Percentiles rank a stretch among this genome's conserved stretches.
Evolutionary conservation across 2,888 invertebrate species (phyloP).

Genomic region (Ernsta delagoae): DNA sequence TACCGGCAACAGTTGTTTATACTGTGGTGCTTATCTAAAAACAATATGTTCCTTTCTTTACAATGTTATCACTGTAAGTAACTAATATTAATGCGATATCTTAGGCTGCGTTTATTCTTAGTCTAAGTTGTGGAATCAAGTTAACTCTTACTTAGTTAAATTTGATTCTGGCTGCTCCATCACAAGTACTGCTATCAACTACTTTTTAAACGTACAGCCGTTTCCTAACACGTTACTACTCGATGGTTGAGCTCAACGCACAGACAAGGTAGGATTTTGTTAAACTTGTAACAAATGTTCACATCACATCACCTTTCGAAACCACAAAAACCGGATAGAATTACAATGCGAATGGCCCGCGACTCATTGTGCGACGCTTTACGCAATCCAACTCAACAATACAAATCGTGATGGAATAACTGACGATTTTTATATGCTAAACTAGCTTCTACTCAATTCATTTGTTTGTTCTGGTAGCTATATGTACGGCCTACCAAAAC

Average conservation of each 20-base stretch:
- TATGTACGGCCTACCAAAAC: too few relatives aligned
- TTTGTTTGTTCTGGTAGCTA: too few relatives aligned
- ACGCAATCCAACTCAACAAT: slow-evolving; percentile 30
- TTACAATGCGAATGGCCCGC: slow-evolving; percentile 15
- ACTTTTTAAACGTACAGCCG: too few relatives aligned
- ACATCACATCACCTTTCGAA: slow-evolving; percentile 18
- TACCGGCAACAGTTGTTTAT: slow-evolving; percentile 10
- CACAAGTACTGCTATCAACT: too few relatives aligned
- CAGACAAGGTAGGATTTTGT: too few relatives aligned
- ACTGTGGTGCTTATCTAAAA: slow-evolving; percentile 4
- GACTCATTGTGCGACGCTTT: slow-evolving; percentile 20
- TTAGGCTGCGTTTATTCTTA: not conserved
- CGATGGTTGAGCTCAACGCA: too few relatives aligned
- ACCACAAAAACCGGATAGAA: slow-evolving; percentile 26
- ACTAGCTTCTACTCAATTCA: not conserved
- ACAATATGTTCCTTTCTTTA: slow-evolving; percentile 6
- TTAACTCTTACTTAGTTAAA: not conserved
- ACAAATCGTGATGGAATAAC: slow-evolving; percentile 20
- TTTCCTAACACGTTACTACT: too few relatives aligned
- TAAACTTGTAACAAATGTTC: slow-evolving; percentile 4
- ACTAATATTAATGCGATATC: slow-evolving; percentile 11
- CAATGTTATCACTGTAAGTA: slow-evolving; percentile 17
- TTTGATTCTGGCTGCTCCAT: too few relatives aligned
- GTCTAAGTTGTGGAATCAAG: not conserved
- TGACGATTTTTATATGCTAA: not conserved